Percentiles rank a stretch among this genome's conserved stretches.
Conservation (phyloP, 2,113 vertebrate genomes). For the Coptodon rendalli region DNA sequence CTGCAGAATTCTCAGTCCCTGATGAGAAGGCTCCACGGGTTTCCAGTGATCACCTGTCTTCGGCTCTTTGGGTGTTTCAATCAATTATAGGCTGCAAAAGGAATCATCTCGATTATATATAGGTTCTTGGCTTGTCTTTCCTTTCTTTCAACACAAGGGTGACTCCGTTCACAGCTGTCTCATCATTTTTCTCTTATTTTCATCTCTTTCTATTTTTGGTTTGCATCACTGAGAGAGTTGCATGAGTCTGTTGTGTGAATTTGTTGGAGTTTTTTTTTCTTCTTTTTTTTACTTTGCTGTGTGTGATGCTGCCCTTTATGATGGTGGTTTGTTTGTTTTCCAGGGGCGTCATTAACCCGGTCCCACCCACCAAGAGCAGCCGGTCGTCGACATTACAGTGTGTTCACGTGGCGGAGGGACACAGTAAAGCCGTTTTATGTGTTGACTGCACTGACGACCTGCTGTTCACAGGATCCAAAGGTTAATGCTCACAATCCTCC, state of each 20-base stretch:
- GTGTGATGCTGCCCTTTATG: neutral
- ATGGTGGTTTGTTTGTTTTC: neutral
- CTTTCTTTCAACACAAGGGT: neutral
- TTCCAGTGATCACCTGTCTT: neutral
- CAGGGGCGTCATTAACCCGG: slow-evolving; percentile 92
- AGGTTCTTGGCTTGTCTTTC: neutral
- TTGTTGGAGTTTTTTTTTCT: neutral
- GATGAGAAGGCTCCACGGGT: neutral
- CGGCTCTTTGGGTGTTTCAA: neutral
- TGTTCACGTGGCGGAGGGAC: slow-evolving; percentile 87
- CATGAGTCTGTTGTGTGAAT: neutral
- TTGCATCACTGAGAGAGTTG: neutral
- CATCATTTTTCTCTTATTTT: neutral
- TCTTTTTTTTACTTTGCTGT: neutral
- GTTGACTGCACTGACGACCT: slow-evolving; percentile 95
- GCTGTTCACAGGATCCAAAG: slow-evolving; percentile 99
- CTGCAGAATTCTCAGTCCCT: neutral
- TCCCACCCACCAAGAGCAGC: slow-evolving; percentile 76
- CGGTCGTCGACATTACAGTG: slow-evolving; percentile 78
- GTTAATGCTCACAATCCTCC: slow-evolving; percentile 50
- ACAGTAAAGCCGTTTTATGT: slow-evolving; percentile 91
- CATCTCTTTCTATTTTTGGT: slow-evolving; percentile 1
- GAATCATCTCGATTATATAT: neutral
- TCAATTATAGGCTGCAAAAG: neutral
- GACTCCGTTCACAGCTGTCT: neutral